Evolutionary conservation across 2,113 vertebrate genomes (phyloP), one percentile per base, ranked within the genome.

Genomic region (Platysternon megacephalum): DNA sequence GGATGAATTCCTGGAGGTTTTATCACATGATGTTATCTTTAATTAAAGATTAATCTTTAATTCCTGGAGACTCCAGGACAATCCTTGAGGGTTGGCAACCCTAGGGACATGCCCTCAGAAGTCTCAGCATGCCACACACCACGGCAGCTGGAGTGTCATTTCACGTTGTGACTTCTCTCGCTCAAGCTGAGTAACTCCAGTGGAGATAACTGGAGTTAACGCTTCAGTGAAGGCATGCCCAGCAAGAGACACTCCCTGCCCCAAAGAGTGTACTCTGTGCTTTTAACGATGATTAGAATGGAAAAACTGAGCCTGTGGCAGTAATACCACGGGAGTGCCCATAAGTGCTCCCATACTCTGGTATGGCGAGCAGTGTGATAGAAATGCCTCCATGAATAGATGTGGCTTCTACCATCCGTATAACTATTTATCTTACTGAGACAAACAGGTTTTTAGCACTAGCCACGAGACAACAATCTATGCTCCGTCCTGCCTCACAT

Each of bases 401-500:
- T 39, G 4, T 4, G 10, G 4, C 42, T 93, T 19, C 32, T 24
- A 26, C 2, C 74, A 22, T 49, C 46, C 32, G 28, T 16, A 65
- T 12, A 76, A 26, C 12, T 56, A 53, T 56, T 58, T 29, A 86
- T 78, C 44, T 6, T 85, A 14, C 22, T 79, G 49, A 93, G 26
- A n/a, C 16, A 24, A 26, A 6, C 22, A 76, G 39, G 72, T 13
- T 44, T 74, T 39, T n/a, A 81, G 44, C 32, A 35, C 32, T 26
- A 13, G 72, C 74, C 22, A 22, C 1, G 22, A 12, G 21, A 82
- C 28, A 32, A 16, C 1, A 65, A 84, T 35, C 44, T 86, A 19
- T 68, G 61, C 61, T n/a, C 61, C 7, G 6, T 68, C 7, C 1
- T 0, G 0, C 35, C 90, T 22, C 22, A 26, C 5, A 7, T 44